These are phyloP conservation scores for Lophochroa leadbeateri DNA, from an alignment of 2,113 vertebrate genomes.

Conservation along the genomic window DNA sequence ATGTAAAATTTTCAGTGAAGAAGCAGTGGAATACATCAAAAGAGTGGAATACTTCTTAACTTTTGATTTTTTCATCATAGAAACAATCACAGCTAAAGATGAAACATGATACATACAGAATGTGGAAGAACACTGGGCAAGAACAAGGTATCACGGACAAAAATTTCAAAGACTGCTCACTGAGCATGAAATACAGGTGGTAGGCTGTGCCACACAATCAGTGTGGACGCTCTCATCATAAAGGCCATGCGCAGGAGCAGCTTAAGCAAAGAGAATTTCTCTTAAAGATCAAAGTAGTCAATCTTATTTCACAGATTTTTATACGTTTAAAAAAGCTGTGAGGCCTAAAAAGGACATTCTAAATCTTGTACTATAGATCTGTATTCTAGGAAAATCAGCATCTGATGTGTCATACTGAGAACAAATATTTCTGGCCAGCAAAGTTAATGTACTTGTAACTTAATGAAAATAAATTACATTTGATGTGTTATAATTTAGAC, in stretches of 20 bases:
- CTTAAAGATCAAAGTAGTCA: background rate
- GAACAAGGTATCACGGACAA: background rate
- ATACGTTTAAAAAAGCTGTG: background rate
- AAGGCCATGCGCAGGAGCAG: background rate
- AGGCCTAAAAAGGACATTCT: background rate
- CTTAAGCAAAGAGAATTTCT: background rate
- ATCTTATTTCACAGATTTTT: background rate
- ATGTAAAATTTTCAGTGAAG: background rate
- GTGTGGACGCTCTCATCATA: background rate
- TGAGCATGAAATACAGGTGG: background rate
- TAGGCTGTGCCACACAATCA: background rate
- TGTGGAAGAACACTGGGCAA: background rate
- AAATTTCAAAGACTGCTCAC: background rate
- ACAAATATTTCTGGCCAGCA: background rate
- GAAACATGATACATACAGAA: background rate
- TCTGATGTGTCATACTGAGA: background rate
- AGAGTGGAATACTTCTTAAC: background rate
- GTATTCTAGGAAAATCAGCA: background rate
- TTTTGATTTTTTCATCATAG: background rate
- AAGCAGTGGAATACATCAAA: background rate
- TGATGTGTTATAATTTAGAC: background rate
- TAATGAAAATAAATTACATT: background rate
- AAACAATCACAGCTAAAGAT: background rate
- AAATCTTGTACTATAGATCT: background rate
- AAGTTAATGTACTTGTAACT: background rate